Evolutionary conservation across 30 jellyfish, hydroid and myxozoan species (phyloP).

Genomic region (Rhopilema esculentum): DNA sequence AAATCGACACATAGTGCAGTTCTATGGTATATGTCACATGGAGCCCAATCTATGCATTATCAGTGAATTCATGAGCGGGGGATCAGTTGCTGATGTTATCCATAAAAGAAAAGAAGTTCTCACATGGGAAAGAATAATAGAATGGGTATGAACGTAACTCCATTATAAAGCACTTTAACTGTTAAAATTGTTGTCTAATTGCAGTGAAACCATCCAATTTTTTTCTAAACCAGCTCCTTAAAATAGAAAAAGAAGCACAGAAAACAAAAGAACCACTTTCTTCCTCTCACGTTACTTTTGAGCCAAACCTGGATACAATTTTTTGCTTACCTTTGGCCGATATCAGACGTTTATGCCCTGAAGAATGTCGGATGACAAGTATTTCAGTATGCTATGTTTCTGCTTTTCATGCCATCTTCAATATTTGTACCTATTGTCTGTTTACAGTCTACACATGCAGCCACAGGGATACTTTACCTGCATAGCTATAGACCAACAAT

Average conservation of each 20-base stretch:
- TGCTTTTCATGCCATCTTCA: background rate
- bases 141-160: conserved; percentile 68
- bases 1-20: conserved; percentile 77
- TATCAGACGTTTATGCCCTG: no score
- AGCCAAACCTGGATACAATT: no score
- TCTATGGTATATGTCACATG: conserved; percentile 71
- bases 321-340: no score
- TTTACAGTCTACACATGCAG: conserved; percentile 73
- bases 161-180: no score
- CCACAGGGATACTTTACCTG: conserved; percentile 74
- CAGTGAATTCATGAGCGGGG: conserved; percentile 78
- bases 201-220: no score
- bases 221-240: no score
- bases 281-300: no score
- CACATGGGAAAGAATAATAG: conserved; percentile 43
- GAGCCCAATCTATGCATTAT: conserved; percentile 73
- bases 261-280: no score
- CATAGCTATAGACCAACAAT: conserved; percentile 59
- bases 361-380: no score
- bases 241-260: no score
- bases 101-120: conserved; percentile 19
- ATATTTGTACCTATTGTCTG: background rate
- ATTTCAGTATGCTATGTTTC: no score
- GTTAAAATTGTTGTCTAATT: no score
- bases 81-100: conserved; percentile 72